Percentiles rank a stretch among this genome's conserved stretches.
Conservation (phyloP, 2,113 vertebrate species). For the Cyanocitta stelleri region DNA sequence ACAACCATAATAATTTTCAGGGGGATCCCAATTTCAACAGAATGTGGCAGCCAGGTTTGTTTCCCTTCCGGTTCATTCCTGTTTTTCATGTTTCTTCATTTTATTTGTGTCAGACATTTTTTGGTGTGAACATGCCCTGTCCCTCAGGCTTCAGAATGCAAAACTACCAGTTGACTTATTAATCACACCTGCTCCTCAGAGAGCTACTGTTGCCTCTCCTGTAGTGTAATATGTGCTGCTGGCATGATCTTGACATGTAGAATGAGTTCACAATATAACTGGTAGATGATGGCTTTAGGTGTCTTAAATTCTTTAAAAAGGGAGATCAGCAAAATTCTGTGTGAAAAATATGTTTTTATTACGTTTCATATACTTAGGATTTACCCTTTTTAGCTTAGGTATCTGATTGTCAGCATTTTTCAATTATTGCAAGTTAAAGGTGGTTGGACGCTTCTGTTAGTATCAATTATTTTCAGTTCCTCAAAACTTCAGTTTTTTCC, state of each 20-base stretch:
- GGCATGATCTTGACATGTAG: constrained; percentile 12
- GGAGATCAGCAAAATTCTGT: background rate
- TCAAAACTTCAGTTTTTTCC: background rate
- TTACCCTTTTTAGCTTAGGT: background rate
- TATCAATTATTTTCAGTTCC: background rate
- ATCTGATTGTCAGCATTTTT: background rate
- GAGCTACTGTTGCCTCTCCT: constrained; percentile 28
- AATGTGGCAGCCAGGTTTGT: constrained; percentile 96
- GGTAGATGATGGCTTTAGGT: constrained; percentile 10
- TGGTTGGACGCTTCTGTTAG: background rate
- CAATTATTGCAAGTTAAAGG: background rate
- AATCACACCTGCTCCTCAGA: background rate
- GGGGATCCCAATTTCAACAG: constrained; percentile 89
- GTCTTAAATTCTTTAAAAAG: background rate
- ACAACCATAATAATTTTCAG: constrained; percentile 90
- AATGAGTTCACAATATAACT: constrained; percentile 9
- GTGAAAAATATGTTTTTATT: background rate
- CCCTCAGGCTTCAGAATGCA: background rate
- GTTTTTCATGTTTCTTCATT: background rate
- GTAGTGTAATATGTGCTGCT: constrained; percentile 39
- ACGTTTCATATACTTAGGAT: background rate
- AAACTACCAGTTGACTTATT: background rate
- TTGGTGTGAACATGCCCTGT: background rate
- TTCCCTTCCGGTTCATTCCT: background rate
- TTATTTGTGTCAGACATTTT: background rate